Evolutionary conservation across 2,113 vertebrate genomes (phyloP).

Genomic region (Cariama cristata): DNA sequence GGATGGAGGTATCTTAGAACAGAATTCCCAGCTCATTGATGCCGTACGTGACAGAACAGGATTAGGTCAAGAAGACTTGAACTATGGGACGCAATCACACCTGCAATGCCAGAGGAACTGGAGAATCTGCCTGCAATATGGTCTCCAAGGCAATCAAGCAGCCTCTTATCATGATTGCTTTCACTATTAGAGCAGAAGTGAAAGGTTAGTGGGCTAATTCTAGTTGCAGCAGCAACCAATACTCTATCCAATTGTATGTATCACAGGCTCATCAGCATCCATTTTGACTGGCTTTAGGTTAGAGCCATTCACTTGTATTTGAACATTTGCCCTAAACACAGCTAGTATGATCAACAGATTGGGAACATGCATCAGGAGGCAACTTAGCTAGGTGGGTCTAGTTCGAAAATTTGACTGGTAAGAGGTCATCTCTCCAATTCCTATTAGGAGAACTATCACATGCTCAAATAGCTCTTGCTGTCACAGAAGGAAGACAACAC

Average conservation of each 20-base stretch:
- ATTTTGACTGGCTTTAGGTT: constrained; percentile 36
- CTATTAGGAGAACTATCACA: not conserved
- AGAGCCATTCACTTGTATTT: constrained; percentile 15
- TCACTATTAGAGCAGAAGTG: constrained; percentile 53
- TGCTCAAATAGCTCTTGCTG: not conserved
- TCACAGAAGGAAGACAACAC: not conserved
- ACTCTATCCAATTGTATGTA: constrained; percentile 27
- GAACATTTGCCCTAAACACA: not conserved
- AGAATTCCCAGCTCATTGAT: not conserved
- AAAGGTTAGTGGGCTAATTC: constrained; percentile 71
- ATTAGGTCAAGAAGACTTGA: not conserved
- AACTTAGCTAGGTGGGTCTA: not conserved
- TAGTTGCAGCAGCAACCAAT: constrained; percentile 49
- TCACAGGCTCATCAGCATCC: constrained; percentile 12
- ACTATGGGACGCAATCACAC: not conserved
- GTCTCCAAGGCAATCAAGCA: constrained; percentile 68
- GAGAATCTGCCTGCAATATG: not conserved
- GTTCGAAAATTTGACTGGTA: not conserved
- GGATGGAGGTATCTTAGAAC: not conserved
- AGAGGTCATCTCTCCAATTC: not conserved
- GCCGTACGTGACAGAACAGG: not conserved
- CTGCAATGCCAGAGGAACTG: not conserved
- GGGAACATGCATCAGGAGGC: not conserved
- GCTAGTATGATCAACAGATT: not conserved
- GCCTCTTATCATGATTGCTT: constrained; percentile 42